Percentiles rank a stretch among this genome's conserved stretches.
phyloP scores from a whole-genome alignment of 2,888 invertebrate species.

The Spicauda simplicius region DNA sequence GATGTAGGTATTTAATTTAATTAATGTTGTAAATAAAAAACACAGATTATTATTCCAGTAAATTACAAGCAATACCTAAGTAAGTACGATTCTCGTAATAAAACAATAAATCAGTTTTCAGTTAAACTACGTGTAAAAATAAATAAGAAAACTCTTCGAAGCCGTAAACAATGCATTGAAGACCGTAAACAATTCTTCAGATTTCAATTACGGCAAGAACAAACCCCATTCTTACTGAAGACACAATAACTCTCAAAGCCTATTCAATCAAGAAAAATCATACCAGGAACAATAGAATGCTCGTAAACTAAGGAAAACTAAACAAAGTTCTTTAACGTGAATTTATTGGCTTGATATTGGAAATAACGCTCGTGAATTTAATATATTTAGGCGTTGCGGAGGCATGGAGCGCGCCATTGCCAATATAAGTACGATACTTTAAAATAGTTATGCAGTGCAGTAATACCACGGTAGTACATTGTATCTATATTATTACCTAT shows the following conservation, averaged over 20 bases:
- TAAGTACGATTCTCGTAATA: background rate
- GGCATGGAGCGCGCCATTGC: conserved; percentile 26
- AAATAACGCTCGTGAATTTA: conserved; percentile 23
- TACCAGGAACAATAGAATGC: conserved; percentile 13
- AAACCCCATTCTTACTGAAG: conserved; percentile 7
- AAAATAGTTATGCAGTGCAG: too few relatives aligned
- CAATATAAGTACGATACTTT: too few relatives aligned
- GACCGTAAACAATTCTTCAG: conserved; percentile 1
- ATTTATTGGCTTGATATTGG: conserved; percentile 34
- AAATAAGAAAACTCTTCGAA: conserved; percentile 15
- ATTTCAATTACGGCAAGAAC: conserved; percentile 13
- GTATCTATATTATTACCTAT: too few relatives aligned
- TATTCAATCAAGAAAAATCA: conserved; percentile 27
- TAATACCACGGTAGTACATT: too few relatives aligned
- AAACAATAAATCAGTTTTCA: background rate
- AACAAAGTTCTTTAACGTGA: conserved; percentile 16
- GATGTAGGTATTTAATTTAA: too few relatives aligned
- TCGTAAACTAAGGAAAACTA: conserved; percentile 3
- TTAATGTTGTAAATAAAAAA: too few relatives aligned
- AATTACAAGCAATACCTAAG: too few relatives aligned
- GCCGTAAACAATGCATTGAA: conserved; percentile 1
- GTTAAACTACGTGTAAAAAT: background rate
- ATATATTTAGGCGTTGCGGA: conserved; percentile 28
- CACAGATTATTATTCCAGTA: too few relatives aligned
- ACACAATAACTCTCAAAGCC: conserved; percentile 10